Base-by-base conservation (phyloP, 2,113 vertebrate species). In the Phoenicopterus ruber region DNA sequence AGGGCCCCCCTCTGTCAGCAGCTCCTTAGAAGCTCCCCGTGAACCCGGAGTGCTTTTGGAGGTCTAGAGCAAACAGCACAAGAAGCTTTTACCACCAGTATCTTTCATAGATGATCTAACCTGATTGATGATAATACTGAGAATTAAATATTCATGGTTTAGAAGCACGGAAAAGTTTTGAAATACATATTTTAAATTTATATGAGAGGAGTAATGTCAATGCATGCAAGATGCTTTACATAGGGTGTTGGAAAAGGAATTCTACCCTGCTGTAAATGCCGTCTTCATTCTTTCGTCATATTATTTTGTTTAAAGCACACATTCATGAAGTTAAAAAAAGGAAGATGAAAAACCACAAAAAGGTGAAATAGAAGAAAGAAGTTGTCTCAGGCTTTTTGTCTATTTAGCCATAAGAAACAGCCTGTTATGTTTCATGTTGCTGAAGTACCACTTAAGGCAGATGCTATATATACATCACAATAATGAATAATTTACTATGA, bases 111-210 rank as follows among this genome's bases (percentile, higher is more conserved):
- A 96, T 96, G 77, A 84, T 82, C 17, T 55, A 72, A 76, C 28
- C 67, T 96, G 95, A 97, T 88, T 86, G 97, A 97, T 96, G 84
- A 73, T 66, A 96, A 97, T 93, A 83, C 71, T 82, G 32, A 96
- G 71, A 91, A 98, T 98, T 97, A 98, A 98, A 97, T 96, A 98
- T 98, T 98, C 96, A 98, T 98, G 86, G 22, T n/a, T 54, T 90
- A 82, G 94, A 95, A 96, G 82, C 71, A 87, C 38, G 50, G 86
- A 65, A 80, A 93, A 81, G 61, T 57, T 83, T 78, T 86, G 80
- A 96, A 97, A 97, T 65, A 69, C 2, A 7, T 71, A 16, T 77
- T 96, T 94, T 62, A 88, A 78, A 77, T 89, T 61, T 85, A 32
- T 82, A n/a, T 65, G 44, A 92, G 69, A 73, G 21, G 16, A 71